A percentile compares a stretch with the other conserved stretches of the same genome.
Conservation (phyloP, 2,113 vertebrate species). For the Calyptommatus sinebrachiatus region DNA sequence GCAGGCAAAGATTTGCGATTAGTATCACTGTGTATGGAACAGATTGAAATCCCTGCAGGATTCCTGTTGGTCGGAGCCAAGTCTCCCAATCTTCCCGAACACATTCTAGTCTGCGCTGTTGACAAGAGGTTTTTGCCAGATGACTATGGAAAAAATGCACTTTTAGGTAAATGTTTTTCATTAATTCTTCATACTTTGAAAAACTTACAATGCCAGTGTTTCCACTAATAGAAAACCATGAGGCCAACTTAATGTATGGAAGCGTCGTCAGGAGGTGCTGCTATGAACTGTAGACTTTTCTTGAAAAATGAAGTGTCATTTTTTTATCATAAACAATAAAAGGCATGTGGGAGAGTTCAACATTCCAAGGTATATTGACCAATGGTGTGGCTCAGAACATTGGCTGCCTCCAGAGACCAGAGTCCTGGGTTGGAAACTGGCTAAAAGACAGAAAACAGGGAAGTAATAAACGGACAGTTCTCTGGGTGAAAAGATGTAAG, state of each 20-base stretch:
- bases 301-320: constrained; percentile 20
- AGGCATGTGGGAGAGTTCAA: too few species aligned
- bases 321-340: neutral
- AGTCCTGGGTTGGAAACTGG: too few species aligned
- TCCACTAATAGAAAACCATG: constrained; percentile 31
- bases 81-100: constrained; percentile 91
- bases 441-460: too few species aligned
- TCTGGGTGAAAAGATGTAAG: too few species aligned
- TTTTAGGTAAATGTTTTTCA: constrained; percentile 88
- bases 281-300: constrained; percentile 31
- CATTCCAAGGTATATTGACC: too few species aligned
- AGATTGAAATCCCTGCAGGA: constrained; percentile 88
- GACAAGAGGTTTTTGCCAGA: constrained; percentile 96
- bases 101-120: constrained; percentile 95
- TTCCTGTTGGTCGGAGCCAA: constrained; percentile 97
- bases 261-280: constrained; percentile 34
- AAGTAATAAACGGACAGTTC: too few species aligned
- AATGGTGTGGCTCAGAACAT: too few species aligned
- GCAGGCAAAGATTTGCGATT: constrained; percentile 96
- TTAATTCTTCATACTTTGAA: constrained; percentile 5
- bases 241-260: constrained; percentile 33
- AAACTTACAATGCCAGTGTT: constrained; percentile 30
- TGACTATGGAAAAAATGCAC: constrained; percentile 99
- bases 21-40: constrained; percentile 88
- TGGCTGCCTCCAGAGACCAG: too few species aligned